These are phyloP conservation scores for Desmodus rotundus DNA, from an alignment of 2,113 vertebrate species.

Conservation along the genomic window DNA sequence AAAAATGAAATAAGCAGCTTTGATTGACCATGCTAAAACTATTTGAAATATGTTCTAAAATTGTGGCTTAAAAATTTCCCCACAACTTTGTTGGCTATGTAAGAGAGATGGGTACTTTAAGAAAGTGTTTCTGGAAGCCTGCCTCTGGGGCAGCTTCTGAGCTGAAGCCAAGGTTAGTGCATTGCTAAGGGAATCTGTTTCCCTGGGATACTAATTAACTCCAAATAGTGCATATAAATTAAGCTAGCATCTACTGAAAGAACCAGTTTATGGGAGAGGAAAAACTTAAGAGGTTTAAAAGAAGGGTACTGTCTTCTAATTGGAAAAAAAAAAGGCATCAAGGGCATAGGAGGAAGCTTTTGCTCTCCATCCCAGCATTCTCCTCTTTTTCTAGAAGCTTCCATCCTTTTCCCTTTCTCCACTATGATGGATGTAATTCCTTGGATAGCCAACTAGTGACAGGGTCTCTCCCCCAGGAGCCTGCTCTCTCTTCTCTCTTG, in stretches of 20 bases:
- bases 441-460: not conserved
- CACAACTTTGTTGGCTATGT: not conserved
- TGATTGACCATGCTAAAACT: not conserved
- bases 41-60: not conserved
- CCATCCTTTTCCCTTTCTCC: not conserved
- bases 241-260: constrained; percentile 30
- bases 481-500: not conserved
- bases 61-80: not conserved
- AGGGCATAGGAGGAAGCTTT: not conserved
- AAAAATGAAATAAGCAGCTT: not conserved
- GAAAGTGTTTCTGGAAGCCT: constrained; percentile 40
- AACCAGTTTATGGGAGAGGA: not conserved
- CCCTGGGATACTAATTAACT: constrained; percentile 65
- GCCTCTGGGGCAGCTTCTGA: not conserved
- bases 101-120: not conserved
- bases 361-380: not conserved
- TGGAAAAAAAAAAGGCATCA: constrained; percentile 4
- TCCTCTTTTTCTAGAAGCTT: not conserved
- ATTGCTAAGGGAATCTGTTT: constrained; percentile 39
- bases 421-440: not conserved
- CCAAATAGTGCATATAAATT: constrained; percentile 49
- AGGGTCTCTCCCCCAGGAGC: not conserved
- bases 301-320: not conserved
- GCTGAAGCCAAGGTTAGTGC: constrained; percentile 15
- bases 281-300: not conserved